Base-by-base conservation (phyloP, 1,140 invertebrate genomes). In the Lutraria rhynchaena region DNA sequence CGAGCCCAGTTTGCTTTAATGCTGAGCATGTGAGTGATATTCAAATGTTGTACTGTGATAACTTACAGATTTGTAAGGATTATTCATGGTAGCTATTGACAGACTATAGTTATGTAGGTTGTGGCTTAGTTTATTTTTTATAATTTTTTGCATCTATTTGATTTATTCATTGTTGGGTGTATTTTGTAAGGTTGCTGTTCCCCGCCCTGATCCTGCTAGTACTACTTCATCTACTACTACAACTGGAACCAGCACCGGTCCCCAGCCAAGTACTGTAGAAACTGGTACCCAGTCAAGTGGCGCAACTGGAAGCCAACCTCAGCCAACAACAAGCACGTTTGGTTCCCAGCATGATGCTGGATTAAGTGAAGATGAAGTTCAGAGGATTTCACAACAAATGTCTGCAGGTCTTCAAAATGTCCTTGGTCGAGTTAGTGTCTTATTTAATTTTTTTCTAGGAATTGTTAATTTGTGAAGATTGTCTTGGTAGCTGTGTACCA, bases 251-350 rank as follows among this genome's bases (percentile, higher is more conserved):
- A 76, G 61, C 53, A 83, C 73, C 49, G 57, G 33, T 57, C 37
- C 75, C 15, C 75, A 41, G 55, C 57, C 46, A 13, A 70, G n/a
- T 15, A 83, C 82, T 53, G 22, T 49, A 67, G 60, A 69, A 35
- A 75, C 67, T 63, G 65, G 81, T 51, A 85, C 84, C n/a, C 84
- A 83, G 69, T 76, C 85, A 27, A 67, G 33, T 46, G 75, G 17
- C 35, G 57, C 58, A 29, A 65, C 31, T 24, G 37, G 37, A 7
- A 41, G 5, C 37, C 37, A 41, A 15, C 57, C 49, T 15, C 74
- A 76, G 57, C 65, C 57, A 35, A 19, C 74, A 7, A 67, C 60
- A 13, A 77, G 44, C n/a, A 22, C 44, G 1, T 29, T 51, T 69
- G 63, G 76, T 80, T 51, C 76, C 76, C 76, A 80, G 75, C 51